phyloP scores from a whole-genome alignment of 2,113 vertebrate species.

The Myanophis thanlyinensis region DNA sequence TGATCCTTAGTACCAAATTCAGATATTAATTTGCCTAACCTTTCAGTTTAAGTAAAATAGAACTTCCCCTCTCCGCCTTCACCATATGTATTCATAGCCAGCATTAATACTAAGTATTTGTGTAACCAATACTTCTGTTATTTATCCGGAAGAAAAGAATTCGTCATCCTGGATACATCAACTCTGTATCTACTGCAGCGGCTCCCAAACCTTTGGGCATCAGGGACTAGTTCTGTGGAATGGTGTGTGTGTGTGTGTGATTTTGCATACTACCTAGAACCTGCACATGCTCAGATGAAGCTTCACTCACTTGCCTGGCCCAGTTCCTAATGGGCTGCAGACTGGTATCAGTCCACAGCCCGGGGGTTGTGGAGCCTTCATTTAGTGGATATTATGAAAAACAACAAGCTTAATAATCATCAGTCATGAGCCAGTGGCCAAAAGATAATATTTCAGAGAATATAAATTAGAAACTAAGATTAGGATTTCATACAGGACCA shows the following conservation, averaged over 20 bases:
- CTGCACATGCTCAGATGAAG: too few species aligned
- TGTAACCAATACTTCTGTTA: not conserved
- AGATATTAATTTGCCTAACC: not conserved
- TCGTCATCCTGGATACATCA: not conserved
- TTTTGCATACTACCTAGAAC: too few species aligned
- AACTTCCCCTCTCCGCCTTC: not conserved
- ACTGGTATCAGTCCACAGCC: too few species aligned
- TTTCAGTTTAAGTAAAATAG: not conserved
- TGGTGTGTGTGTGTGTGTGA: too few species aligned
- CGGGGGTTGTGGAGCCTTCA: too few species aligned
- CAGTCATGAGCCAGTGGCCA: not conserved
- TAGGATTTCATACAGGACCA: not conserved
- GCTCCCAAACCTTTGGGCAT: too few species aligned
- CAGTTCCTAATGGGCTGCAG: too few species aligned
- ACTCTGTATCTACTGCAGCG: not conserved
- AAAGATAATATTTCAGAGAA: not conserved
- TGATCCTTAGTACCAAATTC: not conserved
- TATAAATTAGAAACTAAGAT: not conserved
- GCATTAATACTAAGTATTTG: not conserved
- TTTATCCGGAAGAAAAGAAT: not conserved
- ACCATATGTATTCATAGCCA: not conserved
- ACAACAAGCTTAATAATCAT: not conserved
- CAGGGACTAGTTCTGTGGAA: too few species aligned
- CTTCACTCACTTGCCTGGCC: too few species aligned
- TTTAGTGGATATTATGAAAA: not conserved